Conservation (phyloP, 2,888 invertebrate genomes). For the Allygus modestus region DNA sequence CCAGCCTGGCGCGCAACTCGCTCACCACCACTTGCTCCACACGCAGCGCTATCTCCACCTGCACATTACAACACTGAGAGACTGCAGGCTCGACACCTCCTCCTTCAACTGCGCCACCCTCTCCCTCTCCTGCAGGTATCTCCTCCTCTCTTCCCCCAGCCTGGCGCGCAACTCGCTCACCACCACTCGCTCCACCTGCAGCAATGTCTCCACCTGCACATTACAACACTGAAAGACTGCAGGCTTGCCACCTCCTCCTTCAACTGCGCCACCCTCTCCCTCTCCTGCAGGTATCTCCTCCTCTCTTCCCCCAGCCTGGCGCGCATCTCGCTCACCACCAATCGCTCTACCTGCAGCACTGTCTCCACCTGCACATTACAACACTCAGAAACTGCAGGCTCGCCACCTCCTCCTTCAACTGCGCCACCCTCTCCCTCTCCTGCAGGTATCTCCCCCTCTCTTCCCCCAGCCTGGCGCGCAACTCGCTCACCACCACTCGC, state of each 20-base stretch:
- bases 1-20: too few species aligned
- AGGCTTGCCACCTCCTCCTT: too few species aligned
- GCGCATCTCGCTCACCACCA: too few species aligned
- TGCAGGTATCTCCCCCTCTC: conserved; percentile 35
- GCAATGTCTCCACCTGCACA: conserved; percentile 51
- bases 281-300: too few species aligned
- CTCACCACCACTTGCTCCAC: too few species aligned
- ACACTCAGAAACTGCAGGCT: conserved; percentile 68
- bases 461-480: conserved; percentile 45
- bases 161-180: conserved; percentile 51
- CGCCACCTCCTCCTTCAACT: conserved; percentile 68
- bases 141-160: conserved; percentile 48
- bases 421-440: conserved; percentile 45
- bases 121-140: conserved; percentile 38
- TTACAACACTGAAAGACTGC: too few species aligned
- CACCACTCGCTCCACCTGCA: conserved; percentile 52
- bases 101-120: conserved; percentile 67
- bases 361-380: conserved; percentile 67
- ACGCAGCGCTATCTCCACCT: too few species aligned
- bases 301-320: too few species aligned
- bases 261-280: too few species aligned
- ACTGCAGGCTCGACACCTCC: conserved; percentile 63
- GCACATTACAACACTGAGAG: too few species aligned
- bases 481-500: conserved; percentile 53
- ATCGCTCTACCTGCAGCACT: too few species aligned